These are phyloP conservation scores for Streblospio benedicti DNA, from an alignment of 1,140 invertebrate species.

Conservation along the genomic window DNA sequence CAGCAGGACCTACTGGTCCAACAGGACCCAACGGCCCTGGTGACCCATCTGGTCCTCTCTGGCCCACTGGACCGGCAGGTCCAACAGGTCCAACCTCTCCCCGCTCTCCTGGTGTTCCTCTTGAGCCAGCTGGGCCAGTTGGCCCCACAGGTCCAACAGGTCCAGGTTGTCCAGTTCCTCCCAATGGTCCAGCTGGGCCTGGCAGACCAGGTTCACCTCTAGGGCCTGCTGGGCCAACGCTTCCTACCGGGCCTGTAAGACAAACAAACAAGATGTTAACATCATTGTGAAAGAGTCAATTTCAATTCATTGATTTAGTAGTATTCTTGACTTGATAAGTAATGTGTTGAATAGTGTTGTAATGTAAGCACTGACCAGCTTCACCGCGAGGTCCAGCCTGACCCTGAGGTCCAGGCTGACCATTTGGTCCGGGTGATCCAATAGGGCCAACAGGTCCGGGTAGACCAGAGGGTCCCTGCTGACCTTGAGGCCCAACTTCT, in stretches of 20 bases:
- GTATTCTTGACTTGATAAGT: too few species aligned
- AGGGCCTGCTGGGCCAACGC: too few species aligned
- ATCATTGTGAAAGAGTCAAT: too few species aligned
- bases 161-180: slow-evolving; percentile 53
- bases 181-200: slow-evolving; percentile 2
- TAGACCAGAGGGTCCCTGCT: slow-evolving; percentile 4
- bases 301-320: too few species aligned
- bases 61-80: slow-evolving; percentile 62
- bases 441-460: slow-evolving; percentile 6
- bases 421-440: slow-evolving; percentile 33
- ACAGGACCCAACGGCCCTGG: not conserved
- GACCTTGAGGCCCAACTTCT: slow-evolving; percentile 6
- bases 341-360: too few species aligned
- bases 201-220: too few species aligned
- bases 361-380: not conserved
- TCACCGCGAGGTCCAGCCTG: slow-evolving; percentile 2
- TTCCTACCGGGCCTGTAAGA: too few species aligned
- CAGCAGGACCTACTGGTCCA: not conserved
- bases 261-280: too few species aligned
- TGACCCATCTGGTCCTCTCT: not conserved
- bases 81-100: slow-evolving; percentile 68
- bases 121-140: slow-evolving; percentile 64
- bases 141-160: slow-evolving; percentile 57
- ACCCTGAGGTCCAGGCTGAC: slow-evolving; percentile 33
- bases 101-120: slow-evolving; percentile 61